Evolutionary conservation across 2,888 invertebrate species (phyloP).

Genomic region (Prosapia bicincta): DNA sequence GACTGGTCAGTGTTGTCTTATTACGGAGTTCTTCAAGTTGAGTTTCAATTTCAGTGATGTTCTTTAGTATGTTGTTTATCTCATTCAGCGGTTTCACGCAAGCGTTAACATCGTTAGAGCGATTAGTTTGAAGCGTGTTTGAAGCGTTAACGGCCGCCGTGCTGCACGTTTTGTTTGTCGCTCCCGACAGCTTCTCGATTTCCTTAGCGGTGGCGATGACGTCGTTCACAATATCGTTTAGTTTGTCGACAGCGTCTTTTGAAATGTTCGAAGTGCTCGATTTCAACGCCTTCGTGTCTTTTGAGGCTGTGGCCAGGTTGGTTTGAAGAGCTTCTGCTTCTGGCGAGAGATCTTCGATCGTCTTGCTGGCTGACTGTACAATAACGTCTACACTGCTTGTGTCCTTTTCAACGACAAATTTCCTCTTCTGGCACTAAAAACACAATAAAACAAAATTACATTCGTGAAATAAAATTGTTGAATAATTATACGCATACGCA

Average conservation of each 20-base stretch:
- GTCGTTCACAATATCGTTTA: neutral
- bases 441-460: too few species aligned
- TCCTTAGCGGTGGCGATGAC: neutral
- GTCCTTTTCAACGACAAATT: neutral
- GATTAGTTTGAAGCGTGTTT: neutral
- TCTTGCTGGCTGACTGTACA: neutral
- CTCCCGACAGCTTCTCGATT: neutral
- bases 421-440: neutral
- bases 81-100: neutral
- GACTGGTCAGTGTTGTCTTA: neutral
- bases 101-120: neutral
- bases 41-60: neutral
- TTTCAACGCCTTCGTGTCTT: neutral
- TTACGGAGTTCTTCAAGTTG: neutral
- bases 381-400: neutral
- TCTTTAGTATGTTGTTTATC: neutral
- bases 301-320: neutral
- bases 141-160: neutral
- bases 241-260: neutral
- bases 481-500: too few species aligned
- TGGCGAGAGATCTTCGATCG: neutral
- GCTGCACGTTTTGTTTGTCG: neutral
- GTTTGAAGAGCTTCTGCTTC: neutral
- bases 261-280: neutral
- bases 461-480: too few species aligned